Evolutionary conservation across 1,140 invertebrate genomes (phyloP).

Genomic region (Papilio glaucus): DNA sequence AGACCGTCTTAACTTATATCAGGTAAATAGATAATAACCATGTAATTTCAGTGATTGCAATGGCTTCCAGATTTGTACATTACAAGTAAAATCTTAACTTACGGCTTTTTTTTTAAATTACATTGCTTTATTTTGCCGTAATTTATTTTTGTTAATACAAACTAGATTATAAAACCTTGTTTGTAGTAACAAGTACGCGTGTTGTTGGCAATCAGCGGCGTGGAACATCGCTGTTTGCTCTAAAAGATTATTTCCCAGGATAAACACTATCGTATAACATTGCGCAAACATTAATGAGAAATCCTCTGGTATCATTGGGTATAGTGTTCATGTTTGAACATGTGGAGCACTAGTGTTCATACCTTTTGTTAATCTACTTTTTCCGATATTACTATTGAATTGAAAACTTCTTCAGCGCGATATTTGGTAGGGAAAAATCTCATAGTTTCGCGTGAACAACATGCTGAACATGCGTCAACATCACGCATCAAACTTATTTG

Average conservation of each 20-base stretch:
- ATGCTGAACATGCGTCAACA: no score
- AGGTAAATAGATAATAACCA: no score
- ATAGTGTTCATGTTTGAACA: slow-evolving; percentile 10
- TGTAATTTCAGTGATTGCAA: no score
- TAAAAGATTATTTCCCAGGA: slow-evolving; percentile 30
- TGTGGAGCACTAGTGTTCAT: neutral
- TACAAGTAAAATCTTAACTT: no score
- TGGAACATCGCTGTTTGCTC: slow-evolving; percentile 25
- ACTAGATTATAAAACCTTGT: neutral
- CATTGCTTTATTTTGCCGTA: no score
- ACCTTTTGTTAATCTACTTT: neutral
- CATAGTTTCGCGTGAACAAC: no score
- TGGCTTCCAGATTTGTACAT: no score
- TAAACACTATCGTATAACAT: slow-evolving; percentile 25
- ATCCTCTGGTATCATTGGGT: neutral
- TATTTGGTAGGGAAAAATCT: no score
- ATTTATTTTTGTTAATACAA: neutral
- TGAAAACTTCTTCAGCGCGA: neutral
- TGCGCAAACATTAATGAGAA: slow-evolving; percentile 20
- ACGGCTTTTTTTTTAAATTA: no score
- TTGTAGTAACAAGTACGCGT: neutral
- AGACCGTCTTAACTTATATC: no score
- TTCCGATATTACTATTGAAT: neutral
- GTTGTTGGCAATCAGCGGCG: neutral
- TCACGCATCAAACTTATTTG: no score